phyloP scores from a whole-genome alignment of 2,797 vertebrate species.

The Cuculus canorus region DNA sequence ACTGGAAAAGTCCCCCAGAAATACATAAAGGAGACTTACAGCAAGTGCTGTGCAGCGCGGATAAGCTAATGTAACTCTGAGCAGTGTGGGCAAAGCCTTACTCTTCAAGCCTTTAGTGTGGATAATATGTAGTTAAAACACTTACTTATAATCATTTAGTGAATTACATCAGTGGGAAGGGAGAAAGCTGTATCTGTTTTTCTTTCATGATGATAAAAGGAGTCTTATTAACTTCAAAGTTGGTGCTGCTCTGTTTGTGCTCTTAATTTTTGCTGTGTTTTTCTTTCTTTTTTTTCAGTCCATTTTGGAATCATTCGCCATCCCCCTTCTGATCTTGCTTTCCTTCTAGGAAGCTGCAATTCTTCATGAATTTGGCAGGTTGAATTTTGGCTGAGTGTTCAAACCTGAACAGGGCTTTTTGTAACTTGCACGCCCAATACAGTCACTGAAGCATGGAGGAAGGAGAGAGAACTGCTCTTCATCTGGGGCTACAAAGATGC shows the following conservation, averaged over 20 bases:
- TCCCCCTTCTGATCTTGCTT: not conserved
- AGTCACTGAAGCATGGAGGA: not conserved
- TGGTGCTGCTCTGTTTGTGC: not conserved
- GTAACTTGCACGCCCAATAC: not conserved
- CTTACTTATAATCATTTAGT: not conserved
- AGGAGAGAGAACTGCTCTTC: not conserved
- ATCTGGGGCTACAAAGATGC: not conserved
- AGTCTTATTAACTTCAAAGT: conserved; percentile 7
- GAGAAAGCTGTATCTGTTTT: not conserved
- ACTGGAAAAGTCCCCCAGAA: not conserved
- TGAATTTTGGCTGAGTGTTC: not conserved
- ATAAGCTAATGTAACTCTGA: not conserved
- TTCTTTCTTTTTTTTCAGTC: not conserved
- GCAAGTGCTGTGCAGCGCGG: not conserved
- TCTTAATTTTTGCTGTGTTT: not conserved
- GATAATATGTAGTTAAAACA: not conserved
- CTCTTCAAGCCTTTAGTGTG: not conserved
- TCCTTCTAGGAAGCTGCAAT: not conserved
- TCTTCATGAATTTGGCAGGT: not conserved
- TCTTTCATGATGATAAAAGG: not conserved
- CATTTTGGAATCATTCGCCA: not conserved
- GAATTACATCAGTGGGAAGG: not conserved
- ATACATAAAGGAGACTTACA: not conserved
- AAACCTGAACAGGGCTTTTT: not conserved
- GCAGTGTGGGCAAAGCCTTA: not conserved